phyloP scores from a whole-genome alignment of 2,113 vertebrate genomes.

The Gavialis gangeticus region DNA sequence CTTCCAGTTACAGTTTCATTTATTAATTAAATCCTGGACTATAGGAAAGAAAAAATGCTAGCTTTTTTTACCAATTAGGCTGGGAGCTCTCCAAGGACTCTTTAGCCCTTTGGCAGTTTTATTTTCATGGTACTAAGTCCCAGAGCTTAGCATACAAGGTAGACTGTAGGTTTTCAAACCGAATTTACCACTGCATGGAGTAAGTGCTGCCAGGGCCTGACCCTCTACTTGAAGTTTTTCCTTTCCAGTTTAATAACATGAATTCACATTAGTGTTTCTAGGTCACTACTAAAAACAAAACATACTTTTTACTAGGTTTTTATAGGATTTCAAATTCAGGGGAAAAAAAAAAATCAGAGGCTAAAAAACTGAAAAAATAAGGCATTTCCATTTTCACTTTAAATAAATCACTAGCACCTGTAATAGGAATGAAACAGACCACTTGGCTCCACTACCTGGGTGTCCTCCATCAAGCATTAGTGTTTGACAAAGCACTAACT shows the following conservation, averaged over 20 bases:
- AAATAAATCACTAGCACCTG: neutral
- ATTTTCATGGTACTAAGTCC: neutral
- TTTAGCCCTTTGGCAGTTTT: neutral
- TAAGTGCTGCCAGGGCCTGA: neutral
- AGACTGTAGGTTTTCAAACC: neutral
- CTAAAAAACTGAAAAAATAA: neutral
- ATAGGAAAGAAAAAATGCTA: constrained; percentile 14
- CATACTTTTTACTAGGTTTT: neutral
- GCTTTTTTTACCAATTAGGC: neutral
- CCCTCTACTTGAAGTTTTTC: neutral
- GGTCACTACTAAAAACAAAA: neutral
- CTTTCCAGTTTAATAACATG: constrained; percentile 4
- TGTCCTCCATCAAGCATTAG: neutral
- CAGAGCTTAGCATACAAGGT: neutral
- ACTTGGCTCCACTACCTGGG: neutral
- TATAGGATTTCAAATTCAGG: constrained; percentile 23
- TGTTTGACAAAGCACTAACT: neutral
- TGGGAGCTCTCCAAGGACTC: neutral
- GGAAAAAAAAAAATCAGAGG: neutral
- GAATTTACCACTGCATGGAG: neutral
- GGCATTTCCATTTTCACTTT: neutral
- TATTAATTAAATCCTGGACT: neutral
- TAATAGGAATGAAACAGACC: neutral
- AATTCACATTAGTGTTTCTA: constrained; percentile 5
- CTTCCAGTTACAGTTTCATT: neutral